Evolutionary conservation across 1,140 invertebrate species (phyloP), one percentile per base, ranked within the genome.

Genomic region (Neodiprion lecontei): DNA sequence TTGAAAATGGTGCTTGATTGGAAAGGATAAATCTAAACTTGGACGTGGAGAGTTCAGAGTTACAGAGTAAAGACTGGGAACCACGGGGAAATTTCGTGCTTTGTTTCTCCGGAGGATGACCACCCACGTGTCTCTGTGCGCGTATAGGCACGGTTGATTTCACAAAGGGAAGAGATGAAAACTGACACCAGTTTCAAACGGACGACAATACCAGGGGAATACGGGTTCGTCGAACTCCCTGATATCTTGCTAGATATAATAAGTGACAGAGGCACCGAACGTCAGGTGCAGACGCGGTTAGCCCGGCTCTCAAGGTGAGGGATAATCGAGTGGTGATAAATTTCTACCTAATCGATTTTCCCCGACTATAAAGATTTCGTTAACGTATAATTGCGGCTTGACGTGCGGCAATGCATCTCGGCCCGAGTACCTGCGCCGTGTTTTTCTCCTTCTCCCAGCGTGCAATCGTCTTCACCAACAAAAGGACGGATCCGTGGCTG

Each of bases 271-370:
- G 53, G 11, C 4, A 12, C 28, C 53, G 11, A 61, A 61, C 53
- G 53, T 61, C 53, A 61, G 53, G 53, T 61, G 53, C 9, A 17
- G 53, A 61, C 53, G 53, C 11, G 53, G n/a, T 61, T 4, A 61
- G 5, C 53, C 53, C 11, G 9, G 53, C 53, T 61, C 53, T 61
- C 53, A 14, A 61, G 53, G 53, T 61, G 53, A 61, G 53, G 53
- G 53, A 61, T 61, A 61, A 61, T 61, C 53, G 53, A 61, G 53
- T 7, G 53, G 53, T 61, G 53, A 61, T 61, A 61, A 61, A 61
- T 61, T 61, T 61, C 53, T 4, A 14, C 5, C 11, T 17, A 61
- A 61, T 61, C 53, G 53, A 12, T 61, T 61, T 61, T 61, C 53
- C 53, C 53, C 53, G 53, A 17, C 53, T 12, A 61, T 61, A 61